Percentiles rank a stretch among this genome's conserved stretches.
phyloP scores from a whole-genome alignment of 2,888 invertebrate genomes.

The Napeogenes inachia region DNA sequence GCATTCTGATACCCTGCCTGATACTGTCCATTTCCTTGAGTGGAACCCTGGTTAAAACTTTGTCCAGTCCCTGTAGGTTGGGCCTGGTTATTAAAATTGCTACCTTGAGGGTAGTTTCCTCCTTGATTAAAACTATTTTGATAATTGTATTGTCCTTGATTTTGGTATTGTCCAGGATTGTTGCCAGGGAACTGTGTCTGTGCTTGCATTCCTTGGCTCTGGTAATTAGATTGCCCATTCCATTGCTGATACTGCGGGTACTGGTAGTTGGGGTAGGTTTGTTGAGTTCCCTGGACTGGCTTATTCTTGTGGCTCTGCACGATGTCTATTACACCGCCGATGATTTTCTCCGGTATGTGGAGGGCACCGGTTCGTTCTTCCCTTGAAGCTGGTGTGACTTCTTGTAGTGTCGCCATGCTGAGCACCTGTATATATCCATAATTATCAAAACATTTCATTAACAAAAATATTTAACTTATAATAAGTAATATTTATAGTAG shows the following conservation, averaged over 20 bases:
- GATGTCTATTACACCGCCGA: slow-evolving; percentile 68
- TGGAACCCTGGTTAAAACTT: slow-evolving; percentile 18
- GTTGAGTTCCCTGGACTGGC: slow-evolving; percentile 35
- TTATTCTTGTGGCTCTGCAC: slow-evolving; percentile 67
- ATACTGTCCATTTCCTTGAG: slow-evolving; percentile 19
- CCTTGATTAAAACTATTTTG: slow-evolving; percentile 31
- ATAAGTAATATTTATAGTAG: background rate
- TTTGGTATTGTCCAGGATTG: slow-evolving; percentile 33
- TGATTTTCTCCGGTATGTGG: slow-evolving; percentile 65
- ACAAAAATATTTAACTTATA: too few relatives aligned
- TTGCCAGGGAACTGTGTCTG: slow-evolving; percentile 35
- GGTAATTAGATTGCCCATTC: slow-evolving; percentile 38
- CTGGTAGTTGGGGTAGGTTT: slow-evolving; percentile 34
- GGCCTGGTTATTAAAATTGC: slow-evolving; percentile 19
- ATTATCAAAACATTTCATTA: background rate
- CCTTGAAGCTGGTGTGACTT: slow-evolving; percentile 24
- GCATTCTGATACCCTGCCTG: slow-evolving; percentile 22
- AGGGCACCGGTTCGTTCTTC: slow-evolving; percentile 49
- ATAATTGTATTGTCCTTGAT: slow-evolving; percentile 29
- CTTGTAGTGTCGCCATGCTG: slow-evolving; percentile 10
- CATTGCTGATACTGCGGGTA: slow-evolving; percentile 45
- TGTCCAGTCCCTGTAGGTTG: slow-evolving; percentile 22
- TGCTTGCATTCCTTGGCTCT: slow-evolving; percentile 34
- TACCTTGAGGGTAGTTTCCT: slow-evolving; percentile 18
- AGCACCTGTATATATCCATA: slow-evolving; percentile 12